Evolutionary conservation across 2,797 vertebrate species (phyloP), one percentile per base, ranked within the genome.

Genomic region (Leontopithecus rosalia): DNA sequence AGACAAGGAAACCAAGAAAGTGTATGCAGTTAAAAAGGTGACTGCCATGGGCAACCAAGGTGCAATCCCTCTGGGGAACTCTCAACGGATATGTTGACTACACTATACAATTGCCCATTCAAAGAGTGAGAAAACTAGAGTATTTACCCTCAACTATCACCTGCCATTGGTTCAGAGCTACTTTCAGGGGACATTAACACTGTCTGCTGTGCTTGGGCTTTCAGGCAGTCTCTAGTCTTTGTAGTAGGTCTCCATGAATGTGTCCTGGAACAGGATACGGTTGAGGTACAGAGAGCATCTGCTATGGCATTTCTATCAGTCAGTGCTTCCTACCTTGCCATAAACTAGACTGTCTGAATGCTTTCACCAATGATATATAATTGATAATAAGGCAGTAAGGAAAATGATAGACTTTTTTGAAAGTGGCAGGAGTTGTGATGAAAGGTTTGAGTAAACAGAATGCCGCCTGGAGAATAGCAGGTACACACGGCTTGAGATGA

Each of bases 351-450:
- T 28, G 0, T 20, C 33, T n/a, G 26, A 22, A 33, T 4, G 14
- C 52, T 80, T 57, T 28, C 13, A 4, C 43, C 4, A 10, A 4
- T 41, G 67, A 7, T 41, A 19, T 22, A 26, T 43, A n/a, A 52
- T 58, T 77, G 52, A 33, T 0, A 4, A 6, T 17, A 76, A 28
- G 61, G 1, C 30, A 84, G 12, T 3, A 77, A 82, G 39, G 20
- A 52, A 61, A 92, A 28, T 10, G 3, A 22, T 14, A 61, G 30
- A 1, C 20, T 67, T 52, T 58, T 2, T 22, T 41, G 52, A 19
- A 39, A 10, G 1, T 24, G 7, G 5, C 15, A 36, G n/a, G 13
- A 50, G 2, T 36, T 6, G 0, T 57, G 10, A 11, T 39, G 30
- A 61, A 76, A 52, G 28, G 6, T 50, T 52, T 67, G 76, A 67